Conservation (phyloP, 2,888 invertebrate species). For the Amphipoea oculea region DNA sequence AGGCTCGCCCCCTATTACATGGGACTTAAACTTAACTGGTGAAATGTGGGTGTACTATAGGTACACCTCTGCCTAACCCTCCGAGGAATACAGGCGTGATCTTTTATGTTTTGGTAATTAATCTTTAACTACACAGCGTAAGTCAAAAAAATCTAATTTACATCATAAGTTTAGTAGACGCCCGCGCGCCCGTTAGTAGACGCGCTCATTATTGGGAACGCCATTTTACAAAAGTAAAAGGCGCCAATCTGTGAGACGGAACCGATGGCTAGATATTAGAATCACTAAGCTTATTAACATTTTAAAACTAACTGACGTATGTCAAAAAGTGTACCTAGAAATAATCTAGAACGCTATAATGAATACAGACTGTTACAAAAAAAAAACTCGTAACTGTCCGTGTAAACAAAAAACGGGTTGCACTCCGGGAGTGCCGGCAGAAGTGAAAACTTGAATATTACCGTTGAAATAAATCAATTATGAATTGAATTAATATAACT, state of each 20-base stretch:
- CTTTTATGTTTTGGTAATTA: not conserved
- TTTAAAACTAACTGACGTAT: not conserved
- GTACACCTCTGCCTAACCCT: too few relatives aligned
- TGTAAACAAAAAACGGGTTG: not conserved
- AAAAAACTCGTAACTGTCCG: not conserved
- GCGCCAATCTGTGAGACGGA: slow-evolving; percentile 17
- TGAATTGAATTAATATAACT: too few relatives aligned
- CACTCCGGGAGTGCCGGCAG: too few relatives aligned
- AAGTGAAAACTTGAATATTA: too few relatives aligned
- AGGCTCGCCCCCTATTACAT: too few relatives aligned
- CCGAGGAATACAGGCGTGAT: not conserved
- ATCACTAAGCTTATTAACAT: slow-evolving; percentile 12
- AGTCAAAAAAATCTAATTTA: slow-evolving; percentile 7
- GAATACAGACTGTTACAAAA: not conserved
- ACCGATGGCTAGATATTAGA: slow-evolving; percentile 13
- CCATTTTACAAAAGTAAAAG: slow-evolving; percentile 50
- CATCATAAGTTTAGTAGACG: not conserved
- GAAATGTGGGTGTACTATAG: not conserved
- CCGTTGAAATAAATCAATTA: too few relatives aligned
- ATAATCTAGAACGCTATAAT: not conserved
- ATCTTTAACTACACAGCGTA: slow-evolving; percentile 5
- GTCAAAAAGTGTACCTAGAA: not conserved
- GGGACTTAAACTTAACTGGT: not conserved
- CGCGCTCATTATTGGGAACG: slow-evolving; percentile 8
- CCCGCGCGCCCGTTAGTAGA: too few relatives aligned